Base-by-base conservation (phyloP, 1,140 invertebrate genomes). In the Bombus soroeensis region DNA sequence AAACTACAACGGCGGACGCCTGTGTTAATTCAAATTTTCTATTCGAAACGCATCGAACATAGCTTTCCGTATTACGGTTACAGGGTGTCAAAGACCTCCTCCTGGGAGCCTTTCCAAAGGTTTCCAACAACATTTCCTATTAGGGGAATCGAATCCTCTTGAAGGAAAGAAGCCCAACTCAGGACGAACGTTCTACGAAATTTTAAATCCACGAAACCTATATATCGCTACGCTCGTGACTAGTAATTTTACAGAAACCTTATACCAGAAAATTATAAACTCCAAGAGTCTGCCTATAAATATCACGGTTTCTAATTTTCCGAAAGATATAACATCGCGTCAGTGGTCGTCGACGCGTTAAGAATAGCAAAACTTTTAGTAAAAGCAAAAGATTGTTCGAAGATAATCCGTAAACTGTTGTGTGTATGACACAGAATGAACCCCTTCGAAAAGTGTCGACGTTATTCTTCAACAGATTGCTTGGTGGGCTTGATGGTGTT, bases 401-500 rank as follows among this genome's bases (percentile, higher is more conserved):
- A n/a, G 10, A 62, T 62, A 4, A n/a, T 62, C 59, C 59, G 59
- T 62, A 62, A 28, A n/a, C 59, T 62, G 59, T 59, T 28, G 28
- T 25, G 28, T 62, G 10, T 62, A 62, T 12, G 28, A 10, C 12
- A n/a, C 3, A 22, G 64, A 66, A 34, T 8, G 64, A 18, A 66
- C 15, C 15, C 32, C n/a, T 66, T 9, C 15, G n/a, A 32, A 66
- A 53, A 57, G 22, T 41, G n/a, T 1, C 34, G 75, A 57, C n/a
- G 43, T 3, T 75, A 32, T 53, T 68, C 22, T 41, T 73, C n/a
- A 28, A 53, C 32, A 32, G n/a, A 32, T 53, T 32, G 34, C 34
- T 68, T 1, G 18, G 3, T 32, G 18, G 34, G 73, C 59, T n/a
- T 5, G 62, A 47, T 47, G 72, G 77, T 88, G 88, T 87, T 89